Base-by-base conservation (phyloP, 1,140 invertebrate species). In the Yoshiicerus persimilis region DNA sequence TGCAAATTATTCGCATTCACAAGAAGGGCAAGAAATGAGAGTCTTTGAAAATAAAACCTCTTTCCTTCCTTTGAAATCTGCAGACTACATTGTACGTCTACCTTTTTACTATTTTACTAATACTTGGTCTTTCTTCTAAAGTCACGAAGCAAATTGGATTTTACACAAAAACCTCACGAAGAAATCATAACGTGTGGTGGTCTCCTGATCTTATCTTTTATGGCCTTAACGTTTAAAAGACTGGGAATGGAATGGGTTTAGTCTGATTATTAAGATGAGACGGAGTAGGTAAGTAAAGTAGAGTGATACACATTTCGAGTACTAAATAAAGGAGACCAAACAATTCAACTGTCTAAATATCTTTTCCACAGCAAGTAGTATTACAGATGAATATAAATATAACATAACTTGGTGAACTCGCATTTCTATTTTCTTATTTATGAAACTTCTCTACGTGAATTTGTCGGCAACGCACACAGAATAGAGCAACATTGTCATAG, bases 141-240 rank as follows among this genome's bases (percentile, higher is more conserved):
- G 75, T 80, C 75, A 80, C 75, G 75, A 80, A 80, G 75, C 75
- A 80, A 80, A 80, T 80, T 80, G 75, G 16, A 32, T 80, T 80
- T 38, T 38, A 34, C 32, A 36, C 32, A 36, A 56, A 38, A 80
- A 38, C 75, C 75, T 80, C 75, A 80, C 75, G 75, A 80, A 80
- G 75, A 38, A 80, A 80, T 36, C 34, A 38, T 80, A 36, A 36
- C 32, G 16, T 80, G 36, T 80, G 75, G 75, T 80, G 75, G 75
- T 80, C 32, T 34, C 20, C 32, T 70, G 32, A 30, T 80, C 32
- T 80, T 80, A 20, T 80, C 32, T 38, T 70, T 70, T 70, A 70
- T 70, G 75, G 64, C 32, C 75, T 80, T 36, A 34, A 80, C 34
- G n/a, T 20, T 80, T 36, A 80, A 38, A 25, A 80, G 30, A 20